These are phyloP conservation scores for Scleropages formosus DNA, from an alignment of 2,797 vertebrate genomes.

Conservation along the genomic window DNA sequence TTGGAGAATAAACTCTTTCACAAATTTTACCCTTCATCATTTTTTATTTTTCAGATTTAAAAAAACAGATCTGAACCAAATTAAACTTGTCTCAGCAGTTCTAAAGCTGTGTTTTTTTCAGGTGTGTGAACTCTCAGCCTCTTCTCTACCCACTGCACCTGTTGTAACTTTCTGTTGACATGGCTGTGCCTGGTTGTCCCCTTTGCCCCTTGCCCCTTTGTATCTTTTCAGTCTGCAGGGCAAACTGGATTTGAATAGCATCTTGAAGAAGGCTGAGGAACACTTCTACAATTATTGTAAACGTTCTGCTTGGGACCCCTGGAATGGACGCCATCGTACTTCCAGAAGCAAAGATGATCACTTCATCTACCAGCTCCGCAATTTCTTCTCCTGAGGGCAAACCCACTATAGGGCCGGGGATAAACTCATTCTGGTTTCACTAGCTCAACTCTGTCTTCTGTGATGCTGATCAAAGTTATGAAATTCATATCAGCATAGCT, in stretches of 20 bases:
- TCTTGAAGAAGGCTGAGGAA: slow-evolving; percentile 68
- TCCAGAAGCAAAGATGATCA: slow-evolving; percentile 61
- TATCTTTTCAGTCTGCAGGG: slow-evolving; percentile 66
- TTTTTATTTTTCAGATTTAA: too few relatives aligned
- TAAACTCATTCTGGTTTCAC: slow-evolving; percentile 1
- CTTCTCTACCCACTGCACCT: background rate
- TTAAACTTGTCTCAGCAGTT: background rate
- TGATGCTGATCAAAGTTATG: background rate
- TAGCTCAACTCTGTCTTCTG: background rate
- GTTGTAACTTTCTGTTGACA: background rate
- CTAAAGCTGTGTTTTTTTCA: too few relatives aligned
- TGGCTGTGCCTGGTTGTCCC: background rate
- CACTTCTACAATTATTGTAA: slow-evolving; percentile 77
- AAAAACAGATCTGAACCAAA: too few relatives aligned
- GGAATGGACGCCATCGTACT: slow-evolving; percentile 47
- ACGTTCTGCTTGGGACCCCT: slow-evolving; percentile 60
- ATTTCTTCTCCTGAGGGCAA: slow-evolving; percentile 67
- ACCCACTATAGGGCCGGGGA: background rate
- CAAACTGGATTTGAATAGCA: slow-evolving; percentile 69
- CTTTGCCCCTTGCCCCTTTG: background rate
- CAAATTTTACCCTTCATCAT: too few relatives aligned
- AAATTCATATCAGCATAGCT: too few relatives aligned
- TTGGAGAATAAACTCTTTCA: too few relatives aligned
- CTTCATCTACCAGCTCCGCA: slow-evolving; percentile 68
- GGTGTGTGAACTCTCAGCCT: too few relatives aligned